Evolutionary conservation across 2,113 vertebrate species (phyloP).

Genomic region (Geococcyx californianus): DNA sequence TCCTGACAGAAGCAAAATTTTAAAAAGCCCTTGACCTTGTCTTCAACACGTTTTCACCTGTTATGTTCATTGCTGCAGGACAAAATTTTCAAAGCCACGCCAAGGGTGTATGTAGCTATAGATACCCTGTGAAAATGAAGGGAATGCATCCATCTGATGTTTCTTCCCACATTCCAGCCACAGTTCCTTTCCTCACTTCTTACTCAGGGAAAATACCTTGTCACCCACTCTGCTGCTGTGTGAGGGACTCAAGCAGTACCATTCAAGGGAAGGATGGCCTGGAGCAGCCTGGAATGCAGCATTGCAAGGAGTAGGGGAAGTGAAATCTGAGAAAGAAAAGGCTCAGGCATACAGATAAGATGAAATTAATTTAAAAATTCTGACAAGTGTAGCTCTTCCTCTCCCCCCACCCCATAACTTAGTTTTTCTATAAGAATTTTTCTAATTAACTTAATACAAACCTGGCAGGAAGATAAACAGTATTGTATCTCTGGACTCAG

Average conservation of each 20-base stretch:
- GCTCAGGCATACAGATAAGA: not conserved
- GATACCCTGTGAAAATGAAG: not conserved
- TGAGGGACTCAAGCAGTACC: not conserved
- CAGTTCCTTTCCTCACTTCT: not conserved
- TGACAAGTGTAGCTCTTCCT: not conserved
- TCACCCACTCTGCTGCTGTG: not conserved
- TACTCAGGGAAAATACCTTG: not conserved
- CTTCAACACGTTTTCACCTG: not conserved
- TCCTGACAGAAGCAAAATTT: not conserved
- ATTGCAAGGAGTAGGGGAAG: not conserved
- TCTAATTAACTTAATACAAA: not conserved
- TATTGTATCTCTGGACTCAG: not conserved
- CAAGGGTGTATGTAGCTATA: not conserved
- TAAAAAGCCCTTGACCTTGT: not conserved
- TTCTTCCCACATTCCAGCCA: not conserved
- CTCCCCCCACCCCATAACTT: not conserved
- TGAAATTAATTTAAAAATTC: not conserved
- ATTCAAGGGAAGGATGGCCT: not conserved
- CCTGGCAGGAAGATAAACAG: not conserved
- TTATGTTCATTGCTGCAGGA: not conserved
- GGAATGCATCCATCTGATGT: not conserved
- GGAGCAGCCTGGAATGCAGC: rapidly evolving
- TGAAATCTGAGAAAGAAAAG: not conserved
- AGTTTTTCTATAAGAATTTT: not conserved
- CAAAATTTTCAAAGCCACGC: not conserved